Conservation (phyloP, 2,797 vertebrate species). For the Loriculus beryllinus region DNA sequence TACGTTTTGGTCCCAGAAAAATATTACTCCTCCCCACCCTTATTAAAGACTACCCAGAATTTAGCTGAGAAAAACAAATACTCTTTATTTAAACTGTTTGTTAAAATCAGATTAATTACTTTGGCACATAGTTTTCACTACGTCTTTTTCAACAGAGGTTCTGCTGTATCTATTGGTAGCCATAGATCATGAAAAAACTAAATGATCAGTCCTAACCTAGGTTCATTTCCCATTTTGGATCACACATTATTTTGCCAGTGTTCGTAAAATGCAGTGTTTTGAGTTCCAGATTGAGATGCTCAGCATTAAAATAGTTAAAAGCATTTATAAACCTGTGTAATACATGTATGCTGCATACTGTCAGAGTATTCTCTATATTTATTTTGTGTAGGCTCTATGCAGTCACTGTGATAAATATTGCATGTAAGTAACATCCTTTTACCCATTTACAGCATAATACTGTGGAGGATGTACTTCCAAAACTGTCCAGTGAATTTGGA, state of each 20-base stretch:
- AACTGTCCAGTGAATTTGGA: background rate
- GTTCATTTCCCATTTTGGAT: background rate
- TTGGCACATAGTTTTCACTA: background rate
- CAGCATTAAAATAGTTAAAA: background rate
- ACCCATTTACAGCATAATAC: accelerated
- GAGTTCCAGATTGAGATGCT: background rate
- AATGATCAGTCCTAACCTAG: background rate
- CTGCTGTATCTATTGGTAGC: background rate
- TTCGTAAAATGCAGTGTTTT: background rate
- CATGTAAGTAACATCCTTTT: background rate
- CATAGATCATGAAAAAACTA: background rate
- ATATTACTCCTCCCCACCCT: background rate
- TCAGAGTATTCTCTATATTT: background rate
- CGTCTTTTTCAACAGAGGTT: background rate
- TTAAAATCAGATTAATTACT: background rate
- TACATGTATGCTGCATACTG: background rate
- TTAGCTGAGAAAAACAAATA: background rate
- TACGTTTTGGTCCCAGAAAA: constrained; percentile 6
- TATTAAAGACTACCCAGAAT: background rate
- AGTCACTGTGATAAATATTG: background rate
- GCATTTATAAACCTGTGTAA: background rate
- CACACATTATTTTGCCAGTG: background rate
- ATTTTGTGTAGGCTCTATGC: background rate
- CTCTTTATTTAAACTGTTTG: background rate
- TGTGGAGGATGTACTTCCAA: background rate